phyloP scores from a whole-genome alignment of 2,797 vertebrate genomes.

The Myotis daubentonii region DNA sequence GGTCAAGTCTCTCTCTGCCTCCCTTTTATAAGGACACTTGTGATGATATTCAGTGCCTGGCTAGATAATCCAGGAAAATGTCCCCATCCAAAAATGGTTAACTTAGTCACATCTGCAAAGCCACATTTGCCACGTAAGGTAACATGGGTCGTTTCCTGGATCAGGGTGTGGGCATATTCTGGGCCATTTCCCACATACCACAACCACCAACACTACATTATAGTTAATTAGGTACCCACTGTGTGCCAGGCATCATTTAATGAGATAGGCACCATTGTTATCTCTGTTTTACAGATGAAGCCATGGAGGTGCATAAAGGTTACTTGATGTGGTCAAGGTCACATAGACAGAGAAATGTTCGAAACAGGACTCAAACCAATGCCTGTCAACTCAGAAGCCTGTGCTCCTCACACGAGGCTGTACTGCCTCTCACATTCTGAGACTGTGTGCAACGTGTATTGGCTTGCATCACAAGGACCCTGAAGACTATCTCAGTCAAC shows the following conservation, averaged over 20 bases:
- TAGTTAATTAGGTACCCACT: neutral
- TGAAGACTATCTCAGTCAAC: neutral
- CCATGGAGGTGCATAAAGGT: neutral
- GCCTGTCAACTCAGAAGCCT: neutral
- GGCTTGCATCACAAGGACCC: neutral
- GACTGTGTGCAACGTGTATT: fast-evolving
- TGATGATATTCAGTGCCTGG: neutral
- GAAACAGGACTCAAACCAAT: neutral
- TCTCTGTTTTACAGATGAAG: conserved; percentile 4
- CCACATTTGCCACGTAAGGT: neutral
- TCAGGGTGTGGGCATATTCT: neutral
- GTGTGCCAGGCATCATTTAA: neutral
- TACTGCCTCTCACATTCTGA: neutral
- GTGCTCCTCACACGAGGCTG: neutral
- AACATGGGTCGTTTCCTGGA: neutral
- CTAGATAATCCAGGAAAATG: neutral
- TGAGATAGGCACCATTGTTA: neutral
- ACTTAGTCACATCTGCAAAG: neutral
- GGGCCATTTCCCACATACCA: neutral
- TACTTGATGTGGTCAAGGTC: neutral
- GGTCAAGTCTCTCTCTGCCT: neutral
- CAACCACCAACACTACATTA: fast-evolving
- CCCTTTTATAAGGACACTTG: neutral
- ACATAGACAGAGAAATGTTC: neutral
- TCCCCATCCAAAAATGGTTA: neutral